Evolutionary conservation across 2,113 vertebrate species (phyloP).

Genomic region (Geococcyx californianus): DNA sequence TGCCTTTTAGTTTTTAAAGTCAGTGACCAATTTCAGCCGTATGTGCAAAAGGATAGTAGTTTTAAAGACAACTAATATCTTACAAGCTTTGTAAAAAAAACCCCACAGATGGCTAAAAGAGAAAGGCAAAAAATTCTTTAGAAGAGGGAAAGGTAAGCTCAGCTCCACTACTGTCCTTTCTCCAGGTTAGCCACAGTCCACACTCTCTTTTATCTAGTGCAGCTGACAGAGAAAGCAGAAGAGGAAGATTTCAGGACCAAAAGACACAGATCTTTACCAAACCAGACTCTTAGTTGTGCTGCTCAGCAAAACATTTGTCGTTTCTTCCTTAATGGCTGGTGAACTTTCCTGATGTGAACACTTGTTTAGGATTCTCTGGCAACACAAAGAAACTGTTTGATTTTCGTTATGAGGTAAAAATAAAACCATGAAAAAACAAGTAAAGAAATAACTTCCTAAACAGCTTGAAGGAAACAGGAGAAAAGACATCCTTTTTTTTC

Average conservation of each 20-base stretch:
- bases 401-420: conserved; percentile 31
- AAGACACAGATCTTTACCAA: not conserved
- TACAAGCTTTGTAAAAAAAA: not conserved
- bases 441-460: conserved; percentile 41
- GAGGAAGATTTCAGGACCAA: not conserved
- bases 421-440: conserved; percentile 6
- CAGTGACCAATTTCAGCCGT: not conserved
- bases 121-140: not conserved
- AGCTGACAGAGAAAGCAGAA: not conserved
- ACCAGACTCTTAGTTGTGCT: not conserved
- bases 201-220: not conserved
- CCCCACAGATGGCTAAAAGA: not conserved
- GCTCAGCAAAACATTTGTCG: not conserved
- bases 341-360: not conserved
- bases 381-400: not conserved
- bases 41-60: not conserved
- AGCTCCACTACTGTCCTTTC: not conserved
- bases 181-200: not conserved
- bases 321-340: not conserved
- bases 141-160: not conserved
- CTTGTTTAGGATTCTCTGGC: not conserved
- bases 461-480: conserved; percentile 16
- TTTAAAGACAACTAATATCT: not conserved
- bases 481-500: not conserved
- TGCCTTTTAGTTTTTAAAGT: not conserved